A percentile compares a stretch with the other conserved stretches of the same genome.
Conservation (phyloP, 1,140 invertebrate genomes). For the Acromyrmex echinatior region DNA sequence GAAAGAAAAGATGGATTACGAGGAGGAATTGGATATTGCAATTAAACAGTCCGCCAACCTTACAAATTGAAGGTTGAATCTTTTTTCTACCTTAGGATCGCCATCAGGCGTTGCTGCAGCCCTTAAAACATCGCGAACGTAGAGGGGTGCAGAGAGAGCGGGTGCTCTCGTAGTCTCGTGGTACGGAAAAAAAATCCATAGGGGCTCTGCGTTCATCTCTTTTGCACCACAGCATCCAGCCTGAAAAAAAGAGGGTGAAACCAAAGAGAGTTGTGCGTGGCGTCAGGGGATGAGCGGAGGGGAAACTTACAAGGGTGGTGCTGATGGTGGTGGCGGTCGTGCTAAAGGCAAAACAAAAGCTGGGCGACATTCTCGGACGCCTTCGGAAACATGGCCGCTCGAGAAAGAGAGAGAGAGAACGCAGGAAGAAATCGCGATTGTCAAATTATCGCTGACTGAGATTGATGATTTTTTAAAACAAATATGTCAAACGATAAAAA, state of each 20-base stretch:
- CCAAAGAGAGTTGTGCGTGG: constrained; percentile 66
- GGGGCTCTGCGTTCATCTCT: constrained; percentile 74
- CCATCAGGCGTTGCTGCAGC: constrained; percentile 66
- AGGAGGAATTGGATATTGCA: constrained; percentile 83
- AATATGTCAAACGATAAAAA: background rate
- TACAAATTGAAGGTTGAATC: constrained; percentile 85
- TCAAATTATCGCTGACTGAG: constrained; percentile 27
- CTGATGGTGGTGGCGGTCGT: constrained; percentile 77
- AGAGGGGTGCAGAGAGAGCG: constrained; percentile 62
- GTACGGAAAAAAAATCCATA: constrained; percentile 85
- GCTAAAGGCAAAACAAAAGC: constrained; percentile 83
- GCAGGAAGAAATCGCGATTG: background rate
- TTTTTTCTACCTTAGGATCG: constrained; percentile 66
- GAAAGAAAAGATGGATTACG: constrained; percentile 76
- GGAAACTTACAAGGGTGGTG: constrained; percentile 69
- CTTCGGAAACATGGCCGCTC: constrained; percentile 71
- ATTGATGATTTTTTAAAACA: background rate
- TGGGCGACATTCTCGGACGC: constrained; percentile 72
- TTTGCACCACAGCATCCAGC: constrained; percentile 46
- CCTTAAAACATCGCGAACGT: constrained; percentile 74
- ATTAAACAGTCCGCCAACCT: constrained; percentile 82
- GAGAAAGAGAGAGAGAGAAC: background rate
- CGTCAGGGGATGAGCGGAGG: constrained; percentile 57
- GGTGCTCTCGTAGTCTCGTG: constrained; percentile 66
- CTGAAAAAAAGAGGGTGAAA: constrained; percentile 50